Conservation (phyloP, 1,140 invertebrate genomes). For the Drosophila parvula region DNA sequence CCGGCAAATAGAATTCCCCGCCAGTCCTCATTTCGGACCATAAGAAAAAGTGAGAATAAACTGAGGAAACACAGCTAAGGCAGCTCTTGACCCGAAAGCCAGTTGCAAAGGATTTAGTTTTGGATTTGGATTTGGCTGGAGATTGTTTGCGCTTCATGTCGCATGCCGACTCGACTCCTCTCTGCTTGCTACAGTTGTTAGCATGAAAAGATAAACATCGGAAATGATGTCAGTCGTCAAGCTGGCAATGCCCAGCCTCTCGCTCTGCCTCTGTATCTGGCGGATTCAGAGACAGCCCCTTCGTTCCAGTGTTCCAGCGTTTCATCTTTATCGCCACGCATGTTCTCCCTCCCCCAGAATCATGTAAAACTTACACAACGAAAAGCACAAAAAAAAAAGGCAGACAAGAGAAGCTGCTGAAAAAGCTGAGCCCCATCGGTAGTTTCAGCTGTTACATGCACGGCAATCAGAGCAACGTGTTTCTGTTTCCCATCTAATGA, state of each 20-base stretch:
- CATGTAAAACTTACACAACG: constrained; percentile 40
- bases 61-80: not conserved
- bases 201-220: constrained; percentile 80
- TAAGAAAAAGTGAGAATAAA: constrained; percentile 27
- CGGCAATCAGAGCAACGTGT: constrained; percentile 63
- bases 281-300: constrained; percentile 1
- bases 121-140: constrained; percentile 27
- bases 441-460: constrained; percentile 48
- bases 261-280: constrained; percentile 25
- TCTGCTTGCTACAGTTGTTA: constrained; percentile 62
- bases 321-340: constrained; percentile 28
- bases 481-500: constrained; percentile 57
- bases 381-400: constrained; percentile 37
- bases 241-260: constrained; percentile 39
- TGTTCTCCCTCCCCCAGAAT: constrained; percentile 19
- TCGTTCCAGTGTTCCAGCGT: not conserved
- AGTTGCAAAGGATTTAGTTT: constrained; percentile 30
- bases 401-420: constrained; percentile 44
- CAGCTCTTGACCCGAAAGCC: constrained; percentile 42
- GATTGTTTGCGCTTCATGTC: constrained; percentile 42
- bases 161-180: constrained; percentile 15
- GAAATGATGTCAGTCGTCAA: constrained; percentile 82
- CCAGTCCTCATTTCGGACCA: constrained; percentile 5
- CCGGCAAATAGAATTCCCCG: constrained; percentile 14
- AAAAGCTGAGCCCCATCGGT: constrained; percentile 49